Percentiles rank a stretch among this genome's conserved stretches.
Conservation (phyloP, 2,888 invertebrate species). For the Sphinx pinastri region DNA sequence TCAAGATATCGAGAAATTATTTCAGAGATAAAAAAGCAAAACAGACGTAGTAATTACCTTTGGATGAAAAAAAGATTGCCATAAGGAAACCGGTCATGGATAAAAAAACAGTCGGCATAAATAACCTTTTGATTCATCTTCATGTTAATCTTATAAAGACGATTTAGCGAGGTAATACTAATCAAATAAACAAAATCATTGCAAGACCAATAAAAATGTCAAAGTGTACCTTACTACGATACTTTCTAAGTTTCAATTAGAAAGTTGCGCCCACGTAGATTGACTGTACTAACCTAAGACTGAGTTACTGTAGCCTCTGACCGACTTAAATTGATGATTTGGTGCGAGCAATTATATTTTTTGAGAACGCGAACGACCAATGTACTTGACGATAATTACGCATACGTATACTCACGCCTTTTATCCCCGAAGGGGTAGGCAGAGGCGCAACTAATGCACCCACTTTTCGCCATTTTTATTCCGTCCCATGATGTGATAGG, state of each 20-base stretch:
- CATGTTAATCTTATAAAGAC: not conserved
- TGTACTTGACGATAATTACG: no score
- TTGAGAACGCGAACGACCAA: not conserved
- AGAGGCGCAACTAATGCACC: no score
- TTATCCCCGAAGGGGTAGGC: no score
- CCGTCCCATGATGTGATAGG: no score
- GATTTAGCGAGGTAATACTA: not conserved
- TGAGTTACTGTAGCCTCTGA: slow-evolving; percentile 16
- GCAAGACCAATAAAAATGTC: slow-evolving; percentile 17
- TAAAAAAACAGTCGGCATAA: no score
- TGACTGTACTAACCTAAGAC: not conserved
- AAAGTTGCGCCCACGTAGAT: slow-evolving; percentile 49
- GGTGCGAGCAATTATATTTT: not conserved
- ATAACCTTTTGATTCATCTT: not conserved
- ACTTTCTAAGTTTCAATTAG: slow-evolving; percentile 55
- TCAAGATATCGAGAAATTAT: no score
- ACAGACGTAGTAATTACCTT: no score
- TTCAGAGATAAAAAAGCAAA: no score
- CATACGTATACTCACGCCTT: no score
- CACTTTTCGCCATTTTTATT: no score
- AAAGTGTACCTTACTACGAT: slow-evolving; percentile 41
- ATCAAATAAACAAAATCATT: not conserved
- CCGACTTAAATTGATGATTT: slow-evolving; percentile 10
- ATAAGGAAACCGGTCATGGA: no score
- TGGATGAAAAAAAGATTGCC: no score